These are phyloP conservation scores for Bolinopsis microptera DNA, from an alignment of 37 sponge, comb jelly and placozoan species.

Conservation along the genomic window DNA sequence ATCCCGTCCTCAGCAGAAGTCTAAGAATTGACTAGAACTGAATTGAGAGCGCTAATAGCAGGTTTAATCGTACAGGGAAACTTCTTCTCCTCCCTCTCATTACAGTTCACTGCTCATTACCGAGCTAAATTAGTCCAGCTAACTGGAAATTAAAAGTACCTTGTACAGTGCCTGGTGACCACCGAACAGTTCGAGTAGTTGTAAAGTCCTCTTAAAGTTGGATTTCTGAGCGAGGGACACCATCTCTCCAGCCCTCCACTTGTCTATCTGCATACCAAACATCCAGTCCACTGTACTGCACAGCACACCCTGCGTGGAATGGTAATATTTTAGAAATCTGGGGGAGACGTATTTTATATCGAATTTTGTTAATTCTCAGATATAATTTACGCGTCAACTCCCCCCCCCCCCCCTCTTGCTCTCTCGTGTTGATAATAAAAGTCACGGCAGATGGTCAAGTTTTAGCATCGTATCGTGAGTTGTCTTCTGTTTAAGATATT, in stretches of 20 bases:
- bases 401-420: no score
- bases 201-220: conserved; percentile 28
- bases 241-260: background rate
- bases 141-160: background rate
- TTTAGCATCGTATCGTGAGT: background rate
- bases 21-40: no score
- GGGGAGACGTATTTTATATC: no score
- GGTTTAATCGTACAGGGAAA: no score
- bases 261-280: background rate
- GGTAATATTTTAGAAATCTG: no score
- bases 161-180: background rate
- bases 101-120: background rate
- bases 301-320: background rate
- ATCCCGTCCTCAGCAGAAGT: no score
- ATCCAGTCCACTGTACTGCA: conserved; percentile 12
- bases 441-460: no score
- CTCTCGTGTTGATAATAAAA: no score
- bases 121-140: background rate
- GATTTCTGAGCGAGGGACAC: background rate
- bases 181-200: background rate
- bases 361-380: no score
- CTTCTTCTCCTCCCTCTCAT: background rate
- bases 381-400: no score
- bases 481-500: background rate
- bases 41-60: no score